phyloP scores from a whole-genome alignment of 2,888 invertebrate species.

The Neuroscelio doddi region DNA sequence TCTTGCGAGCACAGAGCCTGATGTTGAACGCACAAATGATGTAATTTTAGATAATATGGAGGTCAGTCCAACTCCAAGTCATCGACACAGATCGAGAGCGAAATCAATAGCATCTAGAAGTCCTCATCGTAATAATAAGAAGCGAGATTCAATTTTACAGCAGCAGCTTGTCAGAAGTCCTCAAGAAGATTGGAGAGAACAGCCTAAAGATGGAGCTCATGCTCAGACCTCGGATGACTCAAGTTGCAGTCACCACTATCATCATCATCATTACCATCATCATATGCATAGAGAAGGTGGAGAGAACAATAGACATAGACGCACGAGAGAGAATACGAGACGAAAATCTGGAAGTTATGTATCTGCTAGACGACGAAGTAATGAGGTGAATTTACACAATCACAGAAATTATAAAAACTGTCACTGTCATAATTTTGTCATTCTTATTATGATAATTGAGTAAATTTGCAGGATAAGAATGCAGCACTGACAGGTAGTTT shows the following conservation, averaged over 20 bases:
- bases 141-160: conserved; percentile 41
- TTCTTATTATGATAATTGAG: not conserved
- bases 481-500: conserved; percentile 78
- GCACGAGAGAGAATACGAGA: conserved; percentile 75
- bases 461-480: conserved; percentile 74
- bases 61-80: conserved; percentile 62
- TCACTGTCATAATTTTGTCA: not conserved
- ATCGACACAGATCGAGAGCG: conserved; percentile 55
- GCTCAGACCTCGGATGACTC: conserved; percentile 78
- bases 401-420: too few species aligned
- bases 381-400: conserved; percentile 58
- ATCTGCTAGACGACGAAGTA: conserved; percentile 72
- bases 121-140: conserved; percentile 41
- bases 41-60: conserved; percentile 51
- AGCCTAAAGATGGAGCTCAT: conserved; percentile 75
- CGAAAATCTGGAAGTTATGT: conserved; percentile 77
- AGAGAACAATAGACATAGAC: conserved; percentile 43
- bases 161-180: conserved; percentile 71
- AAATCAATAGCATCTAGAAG: conserved; percentile 45
- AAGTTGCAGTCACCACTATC: conserved; percentile 72
- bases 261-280: conserved; percentile 65
- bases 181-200: conserved; percentile 74
- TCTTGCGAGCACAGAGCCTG: conserved; percentile 76
- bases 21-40: conserved; percentile 57
- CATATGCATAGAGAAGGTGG: conserved; percentile 57